Evolutionary conservation across 1,140 invertebrate genomes (phyloP), one percentile per base, ranked within the genome.

Genomic region (Drosophila truncata): DNA sequence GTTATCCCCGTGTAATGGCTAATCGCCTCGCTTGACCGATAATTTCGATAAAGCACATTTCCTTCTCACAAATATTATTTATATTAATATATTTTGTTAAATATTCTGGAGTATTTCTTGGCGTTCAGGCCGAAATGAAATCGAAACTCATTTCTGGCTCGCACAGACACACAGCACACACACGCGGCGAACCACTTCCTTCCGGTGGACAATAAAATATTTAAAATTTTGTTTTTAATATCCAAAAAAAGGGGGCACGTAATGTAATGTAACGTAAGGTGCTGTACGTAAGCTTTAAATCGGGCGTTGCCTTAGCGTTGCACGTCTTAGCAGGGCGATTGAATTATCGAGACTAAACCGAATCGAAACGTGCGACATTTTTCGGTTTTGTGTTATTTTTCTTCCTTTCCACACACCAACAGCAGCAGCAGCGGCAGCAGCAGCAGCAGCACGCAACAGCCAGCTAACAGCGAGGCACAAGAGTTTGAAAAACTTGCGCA

Each of bases 301-400:
- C 61, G 55, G 66, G 44, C 54, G 62, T 52, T 52, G 49, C 49
- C 29, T 54, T 54, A 33, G 31, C 80, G 73, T 84, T 88, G 64
- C 70, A 87, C 84, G 84, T 87, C 83, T 87, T 87, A 66, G 83
- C 83, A 87, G 79, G 83, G 83, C 84, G 84, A 87, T 90, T 88
- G 84, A 87, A 90, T 88, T 88, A 84, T 84, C 84, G 85, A 88
- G 83, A 87, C 84, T 87, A 86, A 77, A 87, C 84, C 83, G 77
- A 84, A 88, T 79, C 83, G 80, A 88, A 88, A 90, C 85, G 85
- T 88, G 84, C 84, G 85, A 88, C 84, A 88, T 88, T 84, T 87
- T 86, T 87, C 80, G 81, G 79, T 80, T 80, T 77, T 87, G 79
- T 82, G 82, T 83, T 78, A 8, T 82, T 50, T 78, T 78, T 78